Conservation (phyloP, 2,888 invertebrate genomes). For the Oscheius sp. region DNA sequence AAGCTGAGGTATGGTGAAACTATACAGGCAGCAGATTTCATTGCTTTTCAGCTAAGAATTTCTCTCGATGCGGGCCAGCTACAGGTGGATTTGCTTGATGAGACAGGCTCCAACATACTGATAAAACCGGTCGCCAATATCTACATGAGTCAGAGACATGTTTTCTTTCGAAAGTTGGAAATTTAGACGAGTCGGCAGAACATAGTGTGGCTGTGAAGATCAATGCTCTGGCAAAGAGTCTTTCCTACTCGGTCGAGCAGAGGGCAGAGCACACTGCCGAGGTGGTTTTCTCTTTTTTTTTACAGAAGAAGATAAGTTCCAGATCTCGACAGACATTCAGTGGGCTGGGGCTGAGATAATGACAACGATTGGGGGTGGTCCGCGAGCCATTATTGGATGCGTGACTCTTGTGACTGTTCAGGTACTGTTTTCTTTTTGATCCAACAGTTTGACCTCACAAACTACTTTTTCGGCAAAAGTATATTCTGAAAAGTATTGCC, state of each 20-base stretch:
- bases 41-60: conserved; percentile 36
- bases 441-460: neutral
- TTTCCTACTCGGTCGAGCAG: conserved; percentile 39
- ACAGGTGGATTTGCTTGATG: conserved; percentile 42
- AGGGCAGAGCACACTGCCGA: conserved; percentile 37
- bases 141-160: conserved; percentile 45
- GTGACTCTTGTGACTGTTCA: conserved; percentile 50
- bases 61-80: conserved; percentile 40
- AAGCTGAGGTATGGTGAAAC: conserved; percentile 32
- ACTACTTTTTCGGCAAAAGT: neutral
- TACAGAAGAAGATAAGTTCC: neutral
- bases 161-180: neutral
- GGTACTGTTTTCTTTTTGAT: neutral
- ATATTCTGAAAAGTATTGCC: too few species aligned
- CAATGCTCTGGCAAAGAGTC: conserved; percentile 5
- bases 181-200: conserved; percentile 31
- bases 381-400: conserved; percentile 53
- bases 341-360: conserved; percentile 40
- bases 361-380: conserved; percentile 46
- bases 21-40: neutral
- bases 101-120: conserved; percentile 34
- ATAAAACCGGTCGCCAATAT: conserved; percentile 46
- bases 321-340: conserved; percentile 40
- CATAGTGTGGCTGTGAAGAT: conserved; percentile 26
- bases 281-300: neutral